Evolutionary conservation across 2,888 invertebrate genomes (phyloP).

Genomic region (Octonoba sinensis): DNA sequence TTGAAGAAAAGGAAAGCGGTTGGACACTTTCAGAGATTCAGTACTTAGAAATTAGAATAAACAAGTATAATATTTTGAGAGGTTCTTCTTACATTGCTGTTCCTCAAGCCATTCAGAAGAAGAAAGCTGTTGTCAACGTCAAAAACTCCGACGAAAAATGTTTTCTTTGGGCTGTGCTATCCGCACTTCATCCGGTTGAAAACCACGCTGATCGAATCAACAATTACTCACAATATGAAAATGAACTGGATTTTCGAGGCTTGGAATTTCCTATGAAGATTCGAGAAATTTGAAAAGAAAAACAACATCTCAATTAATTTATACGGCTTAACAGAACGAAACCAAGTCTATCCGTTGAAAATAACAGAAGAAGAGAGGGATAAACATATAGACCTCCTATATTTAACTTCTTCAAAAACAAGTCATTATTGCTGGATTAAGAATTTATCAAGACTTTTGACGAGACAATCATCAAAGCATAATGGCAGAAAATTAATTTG

Average conservation of each 20-base stretch:
- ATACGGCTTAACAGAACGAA: background rate
- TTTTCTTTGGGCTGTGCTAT: constrained; percentile 1
- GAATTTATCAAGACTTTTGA: background rate
- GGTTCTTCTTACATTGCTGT: background rate
- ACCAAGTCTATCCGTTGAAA: background rate
- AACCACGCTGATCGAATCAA: background rate
- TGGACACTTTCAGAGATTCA: background rate
- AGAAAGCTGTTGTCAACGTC: background rate
- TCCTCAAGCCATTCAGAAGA: too few relatives aligned
- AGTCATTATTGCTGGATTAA: background rate
- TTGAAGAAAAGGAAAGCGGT: background rate
- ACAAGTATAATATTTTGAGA: background rate
- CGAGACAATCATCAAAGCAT: background rate
- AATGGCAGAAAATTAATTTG: background rate
- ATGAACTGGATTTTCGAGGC: background rate
- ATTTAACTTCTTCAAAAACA: background rate
- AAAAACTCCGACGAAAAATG: background rate
- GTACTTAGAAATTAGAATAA: background rate
- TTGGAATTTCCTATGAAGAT: background rate
- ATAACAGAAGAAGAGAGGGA: too few relatives aligned
- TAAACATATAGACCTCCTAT: background rate
- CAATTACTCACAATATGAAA: background rate
- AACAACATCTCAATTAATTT: background rate
- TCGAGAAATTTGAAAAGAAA: background rate
- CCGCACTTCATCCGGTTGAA: background rate